phyloP scores from a whole-genome alignment of 2,888 invertebrate genomes.

The Cryptus viduatorius region DNA sequence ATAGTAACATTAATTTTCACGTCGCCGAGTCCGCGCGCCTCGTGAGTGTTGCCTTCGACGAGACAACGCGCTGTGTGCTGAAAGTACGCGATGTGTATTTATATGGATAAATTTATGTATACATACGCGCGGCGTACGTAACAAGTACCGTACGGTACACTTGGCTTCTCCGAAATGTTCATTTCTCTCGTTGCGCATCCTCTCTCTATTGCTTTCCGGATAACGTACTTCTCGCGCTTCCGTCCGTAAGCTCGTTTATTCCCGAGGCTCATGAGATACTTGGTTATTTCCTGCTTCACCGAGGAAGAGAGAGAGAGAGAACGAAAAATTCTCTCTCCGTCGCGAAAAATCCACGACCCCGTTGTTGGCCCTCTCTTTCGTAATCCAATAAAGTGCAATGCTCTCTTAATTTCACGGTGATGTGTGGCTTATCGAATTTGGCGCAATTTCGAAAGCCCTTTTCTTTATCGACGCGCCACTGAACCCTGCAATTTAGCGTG shows the following conservation, averaged over 20 bases:
- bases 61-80: slow-evolving; percentile 23
- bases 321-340: slow-evolving; percentile 19
- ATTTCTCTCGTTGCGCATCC: not conserved
- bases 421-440: slow-evolving; percentile 31
- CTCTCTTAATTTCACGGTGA: not conserved
- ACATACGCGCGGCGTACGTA: not conserved
- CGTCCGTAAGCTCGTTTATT: slow-evolving; percentile 46
- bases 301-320: slow-evolving; percentile 13
- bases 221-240: slow-evolving; percentile 43
- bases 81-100: slow-evolving; percentile 4
- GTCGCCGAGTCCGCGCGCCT: slow-evolving; percentile 36
- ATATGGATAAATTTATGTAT: not conserved
- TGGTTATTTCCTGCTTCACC: slow-evolving; percentile 27
- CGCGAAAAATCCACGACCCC: not conserved
- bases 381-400: slow-evolving; percentile 40
- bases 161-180: slow-evolving; percentile 3
- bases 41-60: slow-evolving; percentile 21
- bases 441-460: slow-evolving; percentile 14
- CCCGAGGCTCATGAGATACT: slow-evolving; percentile 29
- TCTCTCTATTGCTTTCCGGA: slow-evolving; percentile 25
- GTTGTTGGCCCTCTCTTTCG: slow-evolving; percentile 5
- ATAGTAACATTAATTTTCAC: slow-evolving; percentile 47
- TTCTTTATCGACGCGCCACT: not conserved
- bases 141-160: slow-evolving; percentile 31
- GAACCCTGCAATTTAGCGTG: not conserved